Evolutionary conservation across 1,140 invertebrate species (phyloP).

Genomic region (Zaprionus tsacasi): DNA sequence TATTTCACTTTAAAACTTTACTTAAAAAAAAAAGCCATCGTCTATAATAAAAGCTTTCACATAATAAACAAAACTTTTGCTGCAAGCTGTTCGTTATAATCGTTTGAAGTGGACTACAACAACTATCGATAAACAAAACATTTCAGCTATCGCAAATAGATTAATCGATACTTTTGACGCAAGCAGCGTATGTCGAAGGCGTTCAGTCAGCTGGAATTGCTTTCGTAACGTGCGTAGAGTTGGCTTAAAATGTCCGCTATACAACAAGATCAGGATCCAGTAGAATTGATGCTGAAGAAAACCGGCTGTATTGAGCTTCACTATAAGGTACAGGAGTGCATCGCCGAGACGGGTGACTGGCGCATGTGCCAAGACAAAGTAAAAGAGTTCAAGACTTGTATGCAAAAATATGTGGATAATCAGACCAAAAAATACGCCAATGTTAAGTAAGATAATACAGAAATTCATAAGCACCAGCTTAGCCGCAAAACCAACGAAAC

Average conservation of each 20-base stretch:
- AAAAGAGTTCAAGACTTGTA: constrained; percentile 91
- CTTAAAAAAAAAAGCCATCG: too few relatives aligned
- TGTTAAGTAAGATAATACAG: constrained; percentile 68
- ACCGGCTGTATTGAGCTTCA: constrained; percentile 95
- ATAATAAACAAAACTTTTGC: too few relatives aligned
- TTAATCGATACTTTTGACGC: too few relatives aligned
- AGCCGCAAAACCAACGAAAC: constrained; percentile 85
- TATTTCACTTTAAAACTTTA: too few relatives aligned
- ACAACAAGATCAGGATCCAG: constrained; percentile 87
- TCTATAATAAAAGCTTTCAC: too few relatives aligned
- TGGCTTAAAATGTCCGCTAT: constrained; percentile 46
- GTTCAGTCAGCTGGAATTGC: constrained; percentile 5
- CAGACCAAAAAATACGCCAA: constrained; percentile 78
- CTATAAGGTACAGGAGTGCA: constrained; percentile 94
- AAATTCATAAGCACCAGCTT: constrained; percentile 53
- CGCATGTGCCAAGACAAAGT: constrained; percentile 94
- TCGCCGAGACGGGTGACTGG: constrained; percentile 94
- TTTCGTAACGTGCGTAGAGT: constrained; percentile 28
- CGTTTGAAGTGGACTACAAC: too few relatives aligned
- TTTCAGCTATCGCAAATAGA: too few relatives aligned
- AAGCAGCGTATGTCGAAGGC: neutral
- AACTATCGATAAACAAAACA: too few relatives aligned
- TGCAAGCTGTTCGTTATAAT: too few relatives aligned
- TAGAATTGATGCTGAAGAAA: constrained; percentile 93
- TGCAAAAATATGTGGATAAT: constrained; percentile 86